A percentile compares a stretch with the other conserved stretches of the same genome.
These are phyloP conservation scores for Drosophila neoperkinsi DNA, from an alignment of 2,888 invertebrate genomes.

Conservation along the genomic window DNA sequence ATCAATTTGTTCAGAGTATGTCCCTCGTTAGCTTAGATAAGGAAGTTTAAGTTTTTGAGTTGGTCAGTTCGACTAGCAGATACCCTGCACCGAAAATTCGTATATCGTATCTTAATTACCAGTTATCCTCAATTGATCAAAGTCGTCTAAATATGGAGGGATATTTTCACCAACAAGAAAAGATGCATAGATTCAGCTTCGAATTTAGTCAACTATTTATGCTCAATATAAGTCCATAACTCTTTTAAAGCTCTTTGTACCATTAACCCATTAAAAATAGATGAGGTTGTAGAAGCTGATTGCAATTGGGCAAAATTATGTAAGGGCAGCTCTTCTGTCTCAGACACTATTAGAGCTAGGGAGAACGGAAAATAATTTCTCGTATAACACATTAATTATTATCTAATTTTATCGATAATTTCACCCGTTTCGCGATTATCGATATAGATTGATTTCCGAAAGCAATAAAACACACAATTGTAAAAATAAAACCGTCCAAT, in stretches of 20 bases:
- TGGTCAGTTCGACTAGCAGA: not conserved
- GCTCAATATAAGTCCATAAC: not conserved
- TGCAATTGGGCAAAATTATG: not conserved
- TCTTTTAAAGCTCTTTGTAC: not conserved
- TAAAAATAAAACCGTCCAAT: not conserved
- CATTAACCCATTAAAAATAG: not conserved
- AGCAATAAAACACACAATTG: too few species aligned
- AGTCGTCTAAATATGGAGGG: not conserved
- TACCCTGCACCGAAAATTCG: not conserved
- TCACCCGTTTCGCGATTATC: not conserved
- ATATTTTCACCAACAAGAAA: not conserved
- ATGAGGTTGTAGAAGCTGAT: not conserved
- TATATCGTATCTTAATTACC: not conserved
- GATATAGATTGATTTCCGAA: not conserved
- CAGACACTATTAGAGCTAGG: too few species aligned
- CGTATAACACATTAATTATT: not conserved
- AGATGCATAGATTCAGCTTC: not conserved
- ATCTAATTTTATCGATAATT: not conserved
- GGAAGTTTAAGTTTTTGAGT: not conserved
- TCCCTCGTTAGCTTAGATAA: constrained; percentile 8
- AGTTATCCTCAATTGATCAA: not conserved
- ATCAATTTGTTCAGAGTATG: constrained; percentile 11
- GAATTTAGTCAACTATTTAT: not conserved
- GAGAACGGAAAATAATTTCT: not conserved
- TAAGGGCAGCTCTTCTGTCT: too few species aligned